A percentile compares a stretch with the other conserved stretches of the same genome.
Evolutionary conservation across 1,140 invertebrate species (phyloP).

Genomic region (Euborellia annulipes): DNA sequence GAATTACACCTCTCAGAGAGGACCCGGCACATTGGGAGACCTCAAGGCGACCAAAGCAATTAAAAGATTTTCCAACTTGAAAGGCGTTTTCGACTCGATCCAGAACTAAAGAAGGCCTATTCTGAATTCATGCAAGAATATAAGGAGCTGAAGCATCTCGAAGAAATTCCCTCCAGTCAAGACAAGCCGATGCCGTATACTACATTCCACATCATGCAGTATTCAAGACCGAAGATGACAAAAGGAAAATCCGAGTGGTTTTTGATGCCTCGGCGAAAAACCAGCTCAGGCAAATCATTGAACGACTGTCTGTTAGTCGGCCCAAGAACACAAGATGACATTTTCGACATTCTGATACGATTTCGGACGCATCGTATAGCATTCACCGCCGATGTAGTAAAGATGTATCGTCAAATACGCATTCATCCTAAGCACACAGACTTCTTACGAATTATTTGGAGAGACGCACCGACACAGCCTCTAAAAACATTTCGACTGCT

Average conservation of each 20-base stretch:
- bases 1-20: no score
- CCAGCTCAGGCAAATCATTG: conserved; percentile 14
- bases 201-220: conserved; percentile 12
- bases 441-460: conserved; percentile 16
- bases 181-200: no score
- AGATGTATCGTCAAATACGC: conserved; percentile 13
- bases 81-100: no score
- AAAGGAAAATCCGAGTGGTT: conserved; percentile 10
- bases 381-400: conserved; percentile 6
- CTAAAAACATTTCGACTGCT: conserved; percentile 1
- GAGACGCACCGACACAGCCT: not conserved
- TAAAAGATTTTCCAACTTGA: no score
- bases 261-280: conserved; percentile 9
- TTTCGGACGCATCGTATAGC: conserved; percentile 8
- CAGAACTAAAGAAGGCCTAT: no score
- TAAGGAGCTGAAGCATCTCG: no score
- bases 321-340: conserved; percentile 15
- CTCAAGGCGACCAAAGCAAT: no score
- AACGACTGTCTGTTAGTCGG: conserved; percentile 17
- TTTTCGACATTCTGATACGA: conserved; percentile 9
- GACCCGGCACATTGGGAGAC: no score
- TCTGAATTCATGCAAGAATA: no score
- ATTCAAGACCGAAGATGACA: conserved; percentile 1
- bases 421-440: conserved; percentile 7
- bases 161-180: no score